Evolutionary conservation across 2,888 invertebrate species (phyloP), one percentile per base, ranked within the genome.

Genomic region (Choreutis nemorana): DNA sequence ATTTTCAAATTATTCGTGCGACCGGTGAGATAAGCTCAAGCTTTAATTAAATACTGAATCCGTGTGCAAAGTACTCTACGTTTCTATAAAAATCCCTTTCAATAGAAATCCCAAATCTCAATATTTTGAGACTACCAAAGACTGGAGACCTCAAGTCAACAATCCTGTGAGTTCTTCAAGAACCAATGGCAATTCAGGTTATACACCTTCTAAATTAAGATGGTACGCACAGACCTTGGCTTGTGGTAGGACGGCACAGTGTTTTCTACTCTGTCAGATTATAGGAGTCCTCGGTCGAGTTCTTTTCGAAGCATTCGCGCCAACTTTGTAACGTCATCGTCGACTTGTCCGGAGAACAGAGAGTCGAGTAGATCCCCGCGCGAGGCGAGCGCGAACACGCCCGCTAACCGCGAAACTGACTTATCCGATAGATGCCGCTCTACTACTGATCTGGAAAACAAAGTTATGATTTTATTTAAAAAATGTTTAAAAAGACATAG

Each of bases 361-460:
- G 77, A 60, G 45, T 78, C 78, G 3, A 78, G 57, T 4, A 78
- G 58, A 20, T 77, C 77, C 3, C 60, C 70, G 14, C 75, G 55
- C 0, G 73, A 72, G 0, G 65, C 75, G 6, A 77, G 54, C 0
- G 62, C 49, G 42, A 94, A 93, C 7, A 94, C 87, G 30, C 87
- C 85, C 33, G 92, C 90, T 31, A 93, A 86, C 2, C 94, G 82
- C 2, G 83, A 82, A 21, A 90, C 79, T 0, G 92, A 91, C 59
- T 94, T 94, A 42, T 92, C 92, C 3, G 93, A 91, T 2, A 94
- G 81, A 53, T 94, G 94, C 15, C 87, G 82, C 47, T 84, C 83
- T 28, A 94, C 89, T 21, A 94, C 84, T 21, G 82, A 73, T 44
- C 86, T 86, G 70, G 3, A 59, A 61, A n/a, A 12, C 18, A 18